Conservation (phyloP, 2,113 vertebrate species). For the Pachyramphus minor region DNA sequence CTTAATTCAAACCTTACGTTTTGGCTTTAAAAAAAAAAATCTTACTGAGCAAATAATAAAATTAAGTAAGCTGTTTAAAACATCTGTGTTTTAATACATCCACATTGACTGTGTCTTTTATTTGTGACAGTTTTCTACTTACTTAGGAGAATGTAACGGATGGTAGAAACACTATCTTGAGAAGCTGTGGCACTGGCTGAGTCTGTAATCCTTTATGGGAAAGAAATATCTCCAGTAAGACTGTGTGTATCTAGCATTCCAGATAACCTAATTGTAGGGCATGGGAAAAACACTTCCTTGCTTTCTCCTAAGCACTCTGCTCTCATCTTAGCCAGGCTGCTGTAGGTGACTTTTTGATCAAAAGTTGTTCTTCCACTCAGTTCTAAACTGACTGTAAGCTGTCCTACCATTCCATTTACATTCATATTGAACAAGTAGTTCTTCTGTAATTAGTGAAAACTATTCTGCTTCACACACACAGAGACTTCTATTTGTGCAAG, state of each 20-base stretch:
- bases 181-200: background rate
- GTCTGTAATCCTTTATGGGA: background rate
- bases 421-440: background rate
- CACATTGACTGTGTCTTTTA: background rate
- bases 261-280: background rate
- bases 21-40: background rate
- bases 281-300: background rate
- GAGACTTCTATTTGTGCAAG: background rate
- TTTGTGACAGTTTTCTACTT: background rate
- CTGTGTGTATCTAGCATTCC: background rate
- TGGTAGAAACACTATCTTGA: background rate
- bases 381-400: background rate
- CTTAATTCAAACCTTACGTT: background rate
- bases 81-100: background rate
- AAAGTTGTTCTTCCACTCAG: background rate
- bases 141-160: background rate
- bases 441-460: background rate
- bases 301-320: background rate
- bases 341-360: background rate
- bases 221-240: background rate
- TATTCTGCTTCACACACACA: background rate
- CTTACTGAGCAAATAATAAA: background rate
- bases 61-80: background rate
- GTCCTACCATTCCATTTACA: background rate
- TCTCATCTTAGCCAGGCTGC: background rate